phyloP scores from a whole-genome alignment of 2,113 vertebrate species.

The Pollimyrus isidori region DNA sequence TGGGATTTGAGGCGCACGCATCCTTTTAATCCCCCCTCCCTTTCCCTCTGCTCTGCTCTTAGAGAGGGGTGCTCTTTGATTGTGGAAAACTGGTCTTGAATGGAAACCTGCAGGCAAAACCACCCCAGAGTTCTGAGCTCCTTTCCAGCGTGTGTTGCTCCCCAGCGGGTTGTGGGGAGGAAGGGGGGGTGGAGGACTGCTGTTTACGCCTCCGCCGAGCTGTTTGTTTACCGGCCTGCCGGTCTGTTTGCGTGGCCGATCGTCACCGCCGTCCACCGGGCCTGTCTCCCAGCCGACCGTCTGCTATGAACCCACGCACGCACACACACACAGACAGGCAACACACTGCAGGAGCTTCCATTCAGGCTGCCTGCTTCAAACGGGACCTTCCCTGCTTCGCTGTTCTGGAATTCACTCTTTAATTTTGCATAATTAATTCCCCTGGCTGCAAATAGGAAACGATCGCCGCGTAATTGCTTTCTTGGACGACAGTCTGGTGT shows the following conservation, averaged over 20 bases:
- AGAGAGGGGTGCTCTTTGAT: slow-evolving; percentile 11
- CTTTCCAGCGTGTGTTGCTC: slow-evolving; percentile 29
- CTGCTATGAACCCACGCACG: background rate
- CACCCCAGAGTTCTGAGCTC: slow-evolving; percentile 31
- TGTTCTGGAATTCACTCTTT: background rate
- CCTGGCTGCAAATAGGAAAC: background rate
- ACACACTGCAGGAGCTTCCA: background rate
- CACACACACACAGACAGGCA: background rate
- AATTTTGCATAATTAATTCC: slow-evolving; percentile 1
- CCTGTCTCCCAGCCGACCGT: background rate
- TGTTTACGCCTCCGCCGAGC: slow-evolving; percentile 7
- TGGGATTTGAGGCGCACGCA: background rate
- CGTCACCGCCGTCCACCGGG: background rate
- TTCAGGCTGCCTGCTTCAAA: background rate
- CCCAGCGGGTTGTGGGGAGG: background rate
- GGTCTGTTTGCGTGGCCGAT: slow-evolving; percentile 11
- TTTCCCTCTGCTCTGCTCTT: background rate
- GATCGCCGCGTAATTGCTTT: slow-evolving; percentile 21
- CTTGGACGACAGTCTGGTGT: slow-evolving; percentile 10
- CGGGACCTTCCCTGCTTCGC: background rate
- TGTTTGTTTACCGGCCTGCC: slow-evolving; percentile 19
- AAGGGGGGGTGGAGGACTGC: slow-evolving; percentile 7
- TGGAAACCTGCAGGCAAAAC: slow-evolving; percentile 21
- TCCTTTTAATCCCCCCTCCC: background rate
- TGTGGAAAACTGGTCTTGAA: background rate